A percentile compares a stretch with the other conserved stretches of the same genome.
Conservation (phyloP, 2,113 vertebrate genomes). For the Argyrosomus japonicus region DNA sequence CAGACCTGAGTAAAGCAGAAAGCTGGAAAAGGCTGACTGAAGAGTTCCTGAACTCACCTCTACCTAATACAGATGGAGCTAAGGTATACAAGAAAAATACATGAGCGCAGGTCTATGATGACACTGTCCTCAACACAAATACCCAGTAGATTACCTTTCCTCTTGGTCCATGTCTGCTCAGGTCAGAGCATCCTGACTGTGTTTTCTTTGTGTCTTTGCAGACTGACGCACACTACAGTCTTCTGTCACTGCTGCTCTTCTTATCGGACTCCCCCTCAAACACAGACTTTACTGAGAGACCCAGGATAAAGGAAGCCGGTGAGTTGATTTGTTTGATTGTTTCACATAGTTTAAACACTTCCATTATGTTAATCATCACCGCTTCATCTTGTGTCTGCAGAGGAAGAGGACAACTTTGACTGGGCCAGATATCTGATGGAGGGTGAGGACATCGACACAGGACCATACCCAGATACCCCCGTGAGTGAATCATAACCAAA, state of each 20-base stretch:
- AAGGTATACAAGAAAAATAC: conserved; percentile 83
- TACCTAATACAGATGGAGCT: conserved; percentile 86
- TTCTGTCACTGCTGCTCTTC: conserved; percentile 91
- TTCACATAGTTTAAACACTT: too few species aligned
- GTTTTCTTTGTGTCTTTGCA: conserved; percentile 41
- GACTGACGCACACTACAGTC: conserved; percentile 88
- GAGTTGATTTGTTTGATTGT: conserved; percentile 24
- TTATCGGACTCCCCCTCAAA: conserved; percentile 95
- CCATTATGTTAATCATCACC: neutral
- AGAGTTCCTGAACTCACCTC: conserved; percentile 90
- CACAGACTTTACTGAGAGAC: conserved; percentile 90
- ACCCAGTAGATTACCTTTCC: neutral
- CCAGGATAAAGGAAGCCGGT: conserved; percentile 85
- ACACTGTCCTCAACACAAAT: neutral
- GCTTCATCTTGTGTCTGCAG: conserved; percentile 68
- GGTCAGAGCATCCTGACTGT: neutral
- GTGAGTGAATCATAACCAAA: conserved; percentile 84
- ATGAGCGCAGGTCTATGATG: neutral
- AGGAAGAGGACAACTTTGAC: conserved; percentile 91
- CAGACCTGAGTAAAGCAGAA: conserved; percentile 93
- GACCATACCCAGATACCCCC: conserved; percentile 88
- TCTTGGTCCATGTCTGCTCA: neutral
- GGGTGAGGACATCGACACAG: conserved; percentile 90
- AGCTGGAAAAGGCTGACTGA: conserved; percentile 93
- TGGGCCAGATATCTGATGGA: conserved; percentile 96